Evolutionary conservation across 2,797 vertebrate genomes (phyloP).

Genomic region (Decapterus maruadsi): DNA sequence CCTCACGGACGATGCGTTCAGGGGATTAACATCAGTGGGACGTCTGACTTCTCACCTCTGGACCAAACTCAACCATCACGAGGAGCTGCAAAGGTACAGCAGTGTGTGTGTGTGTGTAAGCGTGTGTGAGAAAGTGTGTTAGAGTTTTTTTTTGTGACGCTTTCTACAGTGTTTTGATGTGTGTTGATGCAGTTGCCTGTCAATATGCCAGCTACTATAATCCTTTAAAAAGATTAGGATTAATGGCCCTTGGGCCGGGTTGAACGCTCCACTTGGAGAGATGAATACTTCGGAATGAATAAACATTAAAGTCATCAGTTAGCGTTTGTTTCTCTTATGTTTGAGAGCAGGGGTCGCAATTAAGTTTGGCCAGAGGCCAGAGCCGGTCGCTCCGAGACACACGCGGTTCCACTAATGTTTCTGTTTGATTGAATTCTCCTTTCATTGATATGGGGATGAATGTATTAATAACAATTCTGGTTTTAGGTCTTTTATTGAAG

Average conservation of each 20-base stretch:
- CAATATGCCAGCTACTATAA: constrained; percentile 70
- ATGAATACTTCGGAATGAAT: constrained; percentile 53
- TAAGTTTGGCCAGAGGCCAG: neutral
- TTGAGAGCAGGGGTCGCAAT: constrained; percentile 29
- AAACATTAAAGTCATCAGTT: constrained; percentile 51
- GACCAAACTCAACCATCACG: constrained; percentile 43
- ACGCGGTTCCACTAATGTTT: neutral
- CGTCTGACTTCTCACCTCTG: constrained; percentile 60
- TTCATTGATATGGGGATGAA: constrained; percentile 23
- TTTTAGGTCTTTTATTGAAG: neutral
- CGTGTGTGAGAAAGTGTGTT: neutral
- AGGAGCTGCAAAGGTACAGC: neutral
- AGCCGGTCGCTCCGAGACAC: neutral
- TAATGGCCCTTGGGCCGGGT: constrained; percentile 57
- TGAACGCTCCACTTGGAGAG: constrained; percentile 49
- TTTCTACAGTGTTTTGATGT: constrained; percentile 57
- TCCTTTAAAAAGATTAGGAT: constrained; percentile 77
- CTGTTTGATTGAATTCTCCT: constrained; percentile 5
- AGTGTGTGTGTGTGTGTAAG: neutral
- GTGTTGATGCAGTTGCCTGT: constrained; percentile 58
- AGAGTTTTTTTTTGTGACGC: constrained; percentile 18
- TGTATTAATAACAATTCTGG: neutral
- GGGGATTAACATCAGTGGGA: constrained; percentile 53
- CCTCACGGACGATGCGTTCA: constrained; percentile 51
- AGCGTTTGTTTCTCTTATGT: constrained; percentile 33